Evolutionary conservation across 2,113 vertebrate genomes (phyloP), one percentile per base, ranked within the genome.

Genomic region (Thunnus thynnus): DNA sequence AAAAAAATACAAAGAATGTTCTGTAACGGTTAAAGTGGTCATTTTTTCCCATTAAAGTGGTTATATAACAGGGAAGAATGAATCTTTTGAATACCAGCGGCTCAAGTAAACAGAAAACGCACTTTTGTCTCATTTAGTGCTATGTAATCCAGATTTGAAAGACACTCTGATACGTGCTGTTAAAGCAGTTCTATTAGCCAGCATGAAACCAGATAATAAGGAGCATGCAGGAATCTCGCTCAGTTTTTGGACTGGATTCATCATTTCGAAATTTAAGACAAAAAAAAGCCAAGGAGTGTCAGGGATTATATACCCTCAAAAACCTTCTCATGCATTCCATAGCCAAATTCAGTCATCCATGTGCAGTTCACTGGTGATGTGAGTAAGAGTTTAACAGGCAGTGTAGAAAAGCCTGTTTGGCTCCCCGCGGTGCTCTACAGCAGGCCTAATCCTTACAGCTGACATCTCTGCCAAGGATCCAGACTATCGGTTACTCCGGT

Each of bases 31-130:
- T 83, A 79, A 90, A 89, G 76, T 86, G 77, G 7, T 84, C 72
- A 44, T 67, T 78, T 82, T 78, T 81, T 71, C 60, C 52, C 0
- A 20, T 85, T 81, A 56, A 54, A 81, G 69, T 62, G 54, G 77
- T 90, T 91, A 85, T 47, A 13, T 83, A 91, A 91, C 83, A 71
- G 61, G 36, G 83, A 84, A 81, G 85, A 91, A 85, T 78, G 75
- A 76, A 80, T 86, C 67, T 86, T 77, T 87, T 89, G 25, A 88
- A 83, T 48, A 66, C 70, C 51, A 48, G 60, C 44, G 73, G 61
- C 76, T 77, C 22, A 4, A 79, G 61, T 64, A 80, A 81, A 86
- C 73, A 75, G 62, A 69, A 78, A 65, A 58, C 8, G 9, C 8
- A 36, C 58, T 62, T 68, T 64, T 60, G 55, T 64, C 76, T 80